These are phyloP conservation scores for Atlantisia rogersi DNA, from an alignment of 2,113 vertebrate genomes.

Conservation along the genomic window DNA sequence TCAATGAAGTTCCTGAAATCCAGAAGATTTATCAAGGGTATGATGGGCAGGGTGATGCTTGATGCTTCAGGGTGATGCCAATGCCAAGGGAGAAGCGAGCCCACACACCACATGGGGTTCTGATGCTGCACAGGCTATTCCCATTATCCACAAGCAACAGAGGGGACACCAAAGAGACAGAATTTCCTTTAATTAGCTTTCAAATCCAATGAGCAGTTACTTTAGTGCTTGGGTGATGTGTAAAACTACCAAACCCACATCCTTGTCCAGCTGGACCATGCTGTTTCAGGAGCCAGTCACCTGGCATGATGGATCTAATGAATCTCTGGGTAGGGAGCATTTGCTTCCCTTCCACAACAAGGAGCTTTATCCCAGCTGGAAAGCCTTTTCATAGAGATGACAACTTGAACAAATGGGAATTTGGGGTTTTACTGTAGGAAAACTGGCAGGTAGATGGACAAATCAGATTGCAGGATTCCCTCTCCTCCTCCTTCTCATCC, in stretches of 20 bases:
- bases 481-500: not conserved
- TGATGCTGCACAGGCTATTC: not conserved
- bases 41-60: not conserved
- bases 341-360: not conserved
- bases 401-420: not conserved
- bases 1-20: not conserved
- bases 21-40: not conserved
- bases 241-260: not conserved
- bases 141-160: not conserved
- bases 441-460: not conserved
- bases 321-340: not conserved
- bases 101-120: not conserved
- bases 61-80: too few species aligned
- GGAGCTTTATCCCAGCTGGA: not conserved
- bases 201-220: not conserved
- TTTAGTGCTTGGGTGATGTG: not conserved
- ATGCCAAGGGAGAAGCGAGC: not conserved
- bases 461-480: not conserved
- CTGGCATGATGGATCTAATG: not conserved
- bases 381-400: not conserved
- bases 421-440: not conserved
- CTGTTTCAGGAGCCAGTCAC: not conserved
- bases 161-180: not conserved
- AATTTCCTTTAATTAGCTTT: not conserved
- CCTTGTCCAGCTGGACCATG: not conserved